These are phyloP conservation scores for Tiphia femorata DNA, from an alignment of 2,888 invertebrate species.

Conservation along the genomic window DNA sequence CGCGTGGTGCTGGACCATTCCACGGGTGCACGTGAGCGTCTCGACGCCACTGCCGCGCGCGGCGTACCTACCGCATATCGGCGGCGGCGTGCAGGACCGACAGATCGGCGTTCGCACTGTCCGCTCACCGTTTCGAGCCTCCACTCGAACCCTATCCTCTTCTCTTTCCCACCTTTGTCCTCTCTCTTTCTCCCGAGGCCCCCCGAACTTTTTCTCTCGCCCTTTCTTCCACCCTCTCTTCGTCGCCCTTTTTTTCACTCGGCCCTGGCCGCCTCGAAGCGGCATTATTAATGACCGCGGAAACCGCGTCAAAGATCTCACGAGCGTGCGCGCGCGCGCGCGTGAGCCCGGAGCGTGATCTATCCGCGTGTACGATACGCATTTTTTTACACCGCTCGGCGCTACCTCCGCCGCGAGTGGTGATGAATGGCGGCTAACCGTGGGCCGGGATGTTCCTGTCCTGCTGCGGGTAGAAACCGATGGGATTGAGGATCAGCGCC, in stretches of 20 bases:
- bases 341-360: constrained; percentile 30
- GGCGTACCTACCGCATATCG: too few species aligned
- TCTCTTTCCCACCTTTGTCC: constrained; percentile 14
- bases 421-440: constrained; percentile 43
- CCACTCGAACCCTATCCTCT: not conserved
- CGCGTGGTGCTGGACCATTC: too few species aligned
- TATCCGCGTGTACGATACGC: constrained; percentile 42
- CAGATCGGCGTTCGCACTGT: too few species aligned
- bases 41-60: too few species aligned
- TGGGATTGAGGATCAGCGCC: constrained; percentile 36
- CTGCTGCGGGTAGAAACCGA: constrained; percentile 28
- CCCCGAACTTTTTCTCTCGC: not conserved
- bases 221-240: constrained; percentile 20
- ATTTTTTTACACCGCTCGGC: constrained; percentile 35
- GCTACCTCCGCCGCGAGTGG: constrained; percentile 20
- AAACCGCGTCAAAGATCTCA: constrained; percentile 48
- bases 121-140: not conserved
- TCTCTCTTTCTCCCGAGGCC: not conserved
- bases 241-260: constrained; percentile 9
- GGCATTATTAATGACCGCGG: constrained; percentile 48
- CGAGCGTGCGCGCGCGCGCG: constrained; percentile 32
- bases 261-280: constrained; percentile 29
- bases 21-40: too few species aligned
- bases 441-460: constrained; percentile 41
- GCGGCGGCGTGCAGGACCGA: too few species aligned